A percentile compares a stretch with the other conserved stretches of the same genome.
Evolutionary conservation across 2,113 vertebrate species (phyloP).

Genomic region (Saccopteryx bilineata): DNA sequence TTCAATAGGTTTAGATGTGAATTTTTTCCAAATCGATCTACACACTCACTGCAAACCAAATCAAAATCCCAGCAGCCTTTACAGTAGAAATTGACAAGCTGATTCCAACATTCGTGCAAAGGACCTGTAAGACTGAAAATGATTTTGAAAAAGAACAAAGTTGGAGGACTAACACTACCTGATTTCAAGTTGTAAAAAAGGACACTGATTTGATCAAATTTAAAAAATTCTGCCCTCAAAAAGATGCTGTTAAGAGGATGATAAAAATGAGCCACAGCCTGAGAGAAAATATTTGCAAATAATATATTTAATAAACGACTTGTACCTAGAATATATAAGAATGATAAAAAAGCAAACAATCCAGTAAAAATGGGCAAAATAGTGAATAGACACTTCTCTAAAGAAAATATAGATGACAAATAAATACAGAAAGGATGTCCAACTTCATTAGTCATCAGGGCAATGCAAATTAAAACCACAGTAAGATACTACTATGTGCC

Average conservation of each 20-base stretch:
- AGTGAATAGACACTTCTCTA: neutral
- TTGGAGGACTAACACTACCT: neutral
- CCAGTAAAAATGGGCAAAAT: neutral
- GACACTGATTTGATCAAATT: neutral
- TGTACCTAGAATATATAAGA: neutral
- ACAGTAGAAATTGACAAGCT: neutral
- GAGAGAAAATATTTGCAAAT: constrained; percentile 14
- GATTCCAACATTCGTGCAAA: neutral
- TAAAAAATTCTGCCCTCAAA: neutral
- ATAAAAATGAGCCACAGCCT: neutral
- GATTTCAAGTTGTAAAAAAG: neutral
- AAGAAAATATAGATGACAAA: constrained; percentile 20
- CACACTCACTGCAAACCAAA: neutral
- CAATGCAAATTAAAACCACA: neutral
- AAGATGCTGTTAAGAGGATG: neutral
- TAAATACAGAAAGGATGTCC: neutral
- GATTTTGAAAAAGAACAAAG: neutral
- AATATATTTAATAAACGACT: neutral
- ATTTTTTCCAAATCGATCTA: neutral
- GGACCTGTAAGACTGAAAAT: neutral
- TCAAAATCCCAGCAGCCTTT: neutral
- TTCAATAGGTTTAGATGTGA: neutral
- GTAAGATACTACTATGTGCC: neutral
- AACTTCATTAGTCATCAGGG: neutral
- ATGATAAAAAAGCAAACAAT: neutral